These are phyloP conservation scores for Protobothrops mucrosquamatus DNA, from an alignment of 2,113 vertebrate genomes.

Conservation along the genomic window DNA sequence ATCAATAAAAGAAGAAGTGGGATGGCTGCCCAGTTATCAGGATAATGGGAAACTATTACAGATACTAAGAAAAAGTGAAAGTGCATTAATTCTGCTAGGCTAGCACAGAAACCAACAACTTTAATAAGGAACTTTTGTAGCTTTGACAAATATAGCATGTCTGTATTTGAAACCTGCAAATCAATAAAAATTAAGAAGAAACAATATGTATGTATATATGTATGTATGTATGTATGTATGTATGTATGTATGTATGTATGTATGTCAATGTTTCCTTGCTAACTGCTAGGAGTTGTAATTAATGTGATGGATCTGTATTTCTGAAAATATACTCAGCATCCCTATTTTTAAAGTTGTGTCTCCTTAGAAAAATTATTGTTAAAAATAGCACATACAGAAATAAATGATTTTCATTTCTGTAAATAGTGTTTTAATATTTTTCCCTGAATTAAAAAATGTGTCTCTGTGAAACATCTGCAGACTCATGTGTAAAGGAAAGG, in stretches of 20 bases:
- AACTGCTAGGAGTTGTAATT: neutral
- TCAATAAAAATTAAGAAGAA: neutral
- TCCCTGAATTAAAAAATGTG: neutral
- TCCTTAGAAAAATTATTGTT: neutral
- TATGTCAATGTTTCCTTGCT: neutral
- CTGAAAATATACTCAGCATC: neutral
- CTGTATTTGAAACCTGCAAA: neutral
- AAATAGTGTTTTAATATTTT: neutral
- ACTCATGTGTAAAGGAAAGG: conserved; percentile 22
- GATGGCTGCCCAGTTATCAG: conserved; percentile 69
- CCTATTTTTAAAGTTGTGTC: neutral
- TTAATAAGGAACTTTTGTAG: conserved; percentile 46
- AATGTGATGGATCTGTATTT: neutral
- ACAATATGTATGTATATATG: neutral
- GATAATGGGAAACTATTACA: conserved; percentile 58
- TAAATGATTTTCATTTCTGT: neutral
- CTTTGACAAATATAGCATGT: conserved; percentile 35
- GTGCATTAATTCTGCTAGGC: conserved; percentile 58
- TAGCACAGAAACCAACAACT: conserved; percentile 37
- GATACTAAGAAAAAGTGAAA: conserved; percentile 64
- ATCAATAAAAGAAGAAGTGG: conserved; percentile 63
- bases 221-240: neutral
- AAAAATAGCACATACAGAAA: neutral
- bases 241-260: neutral
- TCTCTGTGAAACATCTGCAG: neutral